Percentiles rank a stretch among this genome's conserved stretches.
These are phyloP conservation scores for Netelia melanura DNA, from an alignment of 2,888 invertebrate species.

Conservation along the genomic window DNA sequence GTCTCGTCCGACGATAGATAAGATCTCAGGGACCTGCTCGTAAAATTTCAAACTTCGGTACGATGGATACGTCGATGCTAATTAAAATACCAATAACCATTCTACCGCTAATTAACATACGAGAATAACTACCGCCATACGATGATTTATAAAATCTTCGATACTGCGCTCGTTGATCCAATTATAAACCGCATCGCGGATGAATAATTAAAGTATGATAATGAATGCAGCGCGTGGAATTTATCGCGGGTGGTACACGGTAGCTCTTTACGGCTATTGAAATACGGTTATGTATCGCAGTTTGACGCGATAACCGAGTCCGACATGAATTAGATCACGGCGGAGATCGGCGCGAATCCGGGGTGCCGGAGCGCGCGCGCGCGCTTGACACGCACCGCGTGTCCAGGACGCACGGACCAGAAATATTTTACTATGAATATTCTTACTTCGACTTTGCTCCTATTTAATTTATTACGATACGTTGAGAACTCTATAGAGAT, in stretches of 20 bases:
- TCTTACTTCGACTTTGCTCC: not conserved
- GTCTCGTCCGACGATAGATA: not conserved
- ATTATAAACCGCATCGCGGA: not conserved
- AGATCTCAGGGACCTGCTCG: not conserved
- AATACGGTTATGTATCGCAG: not conserved
- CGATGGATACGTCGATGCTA: not conserved
- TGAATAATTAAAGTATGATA: conserved; percentile 29
- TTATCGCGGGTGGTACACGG: conserved; percentile 37
- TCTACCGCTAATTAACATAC: not conserved
- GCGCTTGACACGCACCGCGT: conserved; percentile 50
- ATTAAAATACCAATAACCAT: not conserved
- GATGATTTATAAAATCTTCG: not conserved
- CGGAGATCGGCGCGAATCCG: conserved; percentile 65
- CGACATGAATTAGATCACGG: conserved; percentile 67
- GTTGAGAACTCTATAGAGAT: conserved; percentile 24
- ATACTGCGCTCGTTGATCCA: not conserved
- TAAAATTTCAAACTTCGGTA: not conserved
- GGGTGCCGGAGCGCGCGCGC: conserved; percentile 56
- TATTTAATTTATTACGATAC: conserved; percentile 66
- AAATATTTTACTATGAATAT: conserved; percentile 24
- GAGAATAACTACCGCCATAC: too few relatives aligned
- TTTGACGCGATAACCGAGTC: conserved; percentile 13
- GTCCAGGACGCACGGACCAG: conserved; percentile 15
- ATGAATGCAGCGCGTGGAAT: conserved; percentile 60
- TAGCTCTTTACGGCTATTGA: conserved; percentile 30